Evolutionary conservation across 2,113 vertebrate species (phyloP).

Genomic region (Seriola dumerili): DNA sequence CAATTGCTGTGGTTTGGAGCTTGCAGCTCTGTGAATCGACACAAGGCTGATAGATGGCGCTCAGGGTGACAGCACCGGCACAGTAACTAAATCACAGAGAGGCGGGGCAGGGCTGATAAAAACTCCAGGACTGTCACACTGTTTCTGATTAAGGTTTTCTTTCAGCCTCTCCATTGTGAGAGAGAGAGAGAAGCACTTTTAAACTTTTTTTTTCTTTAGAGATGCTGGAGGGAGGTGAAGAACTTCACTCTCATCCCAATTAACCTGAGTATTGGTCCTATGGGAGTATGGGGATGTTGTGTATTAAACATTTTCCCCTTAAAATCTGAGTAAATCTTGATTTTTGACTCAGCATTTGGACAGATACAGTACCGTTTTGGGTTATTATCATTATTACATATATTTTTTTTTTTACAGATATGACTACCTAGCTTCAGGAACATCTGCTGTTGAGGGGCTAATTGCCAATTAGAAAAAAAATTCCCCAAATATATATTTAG

Average conservation of each 20-base stretch:
- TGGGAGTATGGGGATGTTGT: neutral
- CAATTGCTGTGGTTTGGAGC: conserved; percentile 54
- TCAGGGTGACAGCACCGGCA: conserved; percentile 56
- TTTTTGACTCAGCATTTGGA: neutral
- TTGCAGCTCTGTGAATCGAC: conserved; percentile 55
- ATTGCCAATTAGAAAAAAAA: neutral
- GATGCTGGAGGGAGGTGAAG: conserved; percentile 17
- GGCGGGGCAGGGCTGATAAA: conserved; percentile 68
- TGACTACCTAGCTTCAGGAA: neutral
- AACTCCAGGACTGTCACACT: conserved; percentile 60
- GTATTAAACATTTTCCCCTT: neutral
- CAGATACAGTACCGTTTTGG: neutral
- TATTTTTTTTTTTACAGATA: neutral
- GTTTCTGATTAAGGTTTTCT: conserved; percentile 68
- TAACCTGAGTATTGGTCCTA: conserved; percentile 23
- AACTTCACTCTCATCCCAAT: conserved; percentile 37
- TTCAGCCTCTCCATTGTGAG: conserved; percentile 29
- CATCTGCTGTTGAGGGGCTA: conserved; percentile 2
- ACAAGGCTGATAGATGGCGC: conserved; percentile 71
- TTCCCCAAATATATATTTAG: neutral
- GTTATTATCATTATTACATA: neutral
- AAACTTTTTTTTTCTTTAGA: conserved; percentile 49
- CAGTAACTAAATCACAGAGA: conserved; percentile 72
- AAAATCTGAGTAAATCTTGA: neutral
- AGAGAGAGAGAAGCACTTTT: conserved; percentile 42